Evolutionary conservation across 2,797 vertebrate species (phyloP).

Genomic region (Trematomus bernacchii): DNA sequence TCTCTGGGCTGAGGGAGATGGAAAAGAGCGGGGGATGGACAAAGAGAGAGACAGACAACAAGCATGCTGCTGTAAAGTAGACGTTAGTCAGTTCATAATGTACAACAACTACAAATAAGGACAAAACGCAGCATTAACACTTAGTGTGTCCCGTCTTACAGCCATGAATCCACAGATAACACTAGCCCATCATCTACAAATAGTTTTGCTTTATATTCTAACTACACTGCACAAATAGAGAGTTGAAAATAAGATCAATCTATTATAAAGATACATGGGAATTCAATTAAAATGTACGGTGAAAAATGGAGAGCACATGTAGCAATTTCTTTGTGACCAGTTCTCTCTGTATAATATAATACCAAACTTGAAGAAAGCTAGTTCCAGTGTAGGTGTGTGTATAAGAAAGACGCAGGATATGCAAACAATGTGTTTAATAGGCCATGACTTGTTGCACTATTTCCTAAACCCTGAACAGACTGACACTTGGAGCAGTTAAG

Average conservation of each 20-base stretch:
- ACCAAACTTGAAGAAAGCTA: slow-evolving; percentile 16
- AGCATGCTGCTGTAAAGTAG: slow-evolving; percentile 11
- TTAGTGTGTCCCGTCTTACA: slow-evolving; percentile 63
- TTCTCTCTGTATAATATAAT: slow-evolving; percentile 42
- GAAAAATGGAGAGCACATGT: slow-evolving; percentile 40
- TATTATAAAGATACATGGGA: too few relatives aligned
- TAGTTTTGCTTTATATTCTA: too few relatives aligned
- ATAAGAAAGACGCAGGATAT: background rate
- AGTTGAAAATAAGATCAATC: too few relatives aligned
- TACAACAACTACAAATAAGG: slow-evolving; percentile 16
- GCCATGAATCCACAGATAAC: slow-evolving; percentile 61
- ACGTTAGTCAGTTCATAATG: slow-evolving; percentile 17
- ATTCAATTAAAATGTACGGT: slow-evolving; percentile 2
- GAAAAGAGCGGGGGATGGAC: slow-evolving; percentile 56
- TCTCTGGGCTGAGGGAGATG: slow-evolving; percentile 58
- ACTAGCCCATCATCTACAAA: slow-evolving; percentile 17
- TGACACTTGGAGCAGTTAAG: slow-evolving; percentile 6
- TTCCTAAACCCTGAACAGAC: background rate
- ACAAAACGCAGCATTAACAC: background rate
- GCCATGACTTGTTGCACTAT: background rate
- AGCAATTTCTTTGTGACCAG: slow-evolving; percentile 44
- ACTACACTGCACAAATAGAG: too few relatives aligned
- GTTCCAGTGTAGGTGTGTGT: background rate
- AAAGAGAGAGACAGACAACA: slow-evolving; percentile 32
- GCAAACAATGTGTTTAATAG: slow-evolving; percentile 1